Evolutionary conservation across 2,113 vertebrate genomes (phyloP).

Genomic region (Malurus elegans): DNA sequence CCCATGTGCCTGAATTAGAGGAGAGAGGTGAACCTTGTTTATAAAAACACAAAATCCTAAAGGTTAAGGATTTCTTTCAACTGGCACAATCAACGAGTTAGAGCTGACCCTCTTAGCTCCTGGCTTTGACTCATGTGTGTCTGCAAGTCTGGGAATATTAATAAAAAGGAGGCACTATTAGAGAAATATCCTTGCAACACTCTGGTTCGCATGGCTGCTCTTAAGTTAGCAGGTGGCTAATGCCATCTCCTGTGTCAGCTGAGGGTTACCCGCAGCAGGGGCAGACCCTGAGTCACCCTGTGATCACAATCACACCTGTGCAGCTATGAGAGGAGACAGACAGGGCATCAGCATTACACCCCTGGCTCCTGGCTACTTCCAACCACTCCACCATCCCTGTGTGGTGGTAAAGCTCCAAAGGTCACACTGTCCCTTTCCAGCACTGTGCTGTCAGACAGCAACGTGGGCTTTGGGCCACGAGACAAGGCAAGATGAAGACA

Average conservation of each 20-base stretch:
- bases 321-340: background rate
- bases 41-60: conserved; percentile 18
- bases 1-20: conserved; percentile 30
- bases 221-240: background rate
- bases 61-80: conserved; percentile 16
- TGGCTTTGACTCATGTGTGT: background rate
- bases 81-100: background rate
- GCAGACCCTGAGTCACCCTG: background rate
- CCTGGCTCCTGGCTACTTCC: conserved; percentile 12
- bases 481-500: background rate
- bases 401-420: background rate
- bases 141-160: conserved; percentile 3
- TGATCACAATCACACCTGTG: background rate
- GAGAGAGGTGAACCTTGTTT: conserved; percentile 49
- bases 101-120: background rate
- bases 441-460: background rate
- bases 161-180: background rate
- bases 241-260: conserved; percentile 14
- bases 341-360: background rate
- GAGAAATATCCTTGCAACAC: conserved; percentile 11
- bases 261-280: background rate
- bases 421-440: background rate
- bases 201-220: conserved; percentile 12
- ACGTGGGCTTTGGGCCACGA: background rate
- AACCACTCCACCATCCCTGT: background rate